phyloP scores from a whole-genome alignment of 2,797 vertebrate species.

The Amphiprion clarkii region DNA sequence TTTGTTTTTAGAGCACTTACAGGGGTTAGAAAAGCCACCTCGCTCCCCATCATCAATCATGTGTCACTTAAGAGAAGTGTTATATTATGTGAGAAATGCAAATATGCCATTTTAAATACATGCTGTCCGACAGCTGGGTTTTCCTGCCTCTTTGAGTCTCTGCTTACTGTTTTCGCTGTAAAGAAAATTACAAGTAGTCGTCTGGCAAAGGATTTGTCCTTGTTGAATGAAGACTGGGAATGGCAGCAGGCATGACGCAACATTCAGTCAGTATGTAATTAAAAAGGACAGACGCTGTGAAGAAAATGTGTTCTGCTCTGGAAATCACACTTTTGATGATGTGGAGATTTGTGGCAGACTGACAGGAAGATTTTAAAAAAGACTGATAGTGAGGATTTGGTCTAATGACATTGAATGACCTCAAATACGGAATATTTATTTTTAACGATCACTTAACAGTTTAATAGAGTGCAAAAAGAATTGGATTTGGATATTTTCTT shows the following conservation, averaged over 20 bases:
- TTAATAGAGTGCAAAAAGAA: no score
- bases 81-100: conserved; percentile 82
- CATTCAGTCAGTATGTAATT: conserved; percentile 52
- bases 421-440: no score
- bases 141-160: conserved; percentile 52
- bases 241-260: conserved; percentile 46
- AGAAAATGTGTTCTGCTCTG: neutral
- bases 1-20: conserved; percentile 89
- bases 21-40: conserved; percentile 85
- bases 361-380: neutral
- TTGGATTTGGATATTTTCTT: no score
- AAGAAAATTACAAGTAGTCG: conserved; percentile 78
- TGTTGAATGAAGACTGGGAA: conserved; percentile 53
- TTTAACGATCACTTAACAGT: no score
- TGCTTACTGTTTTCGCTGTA: conserved; percentile 76
- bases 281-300: conserved; percentile 37
- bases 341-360: conserved; percentile 10
- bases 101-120: conserved; percentile 80
- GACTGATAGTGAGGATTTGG: no score
- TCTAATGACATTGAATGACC: no score
- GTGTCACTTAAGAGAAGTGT: conserved; percentile 84
- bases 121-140: conserved; percentile 74
- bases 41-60: conserved; percentile 87
- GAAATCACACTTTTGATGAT: conserved; percentile 6
- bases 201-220: conserved; percentile 72